Evolutionary conservation across 2,113 vertebrate species (phyloP).

Genomic region (Syngnathus scovelli): DNA sequence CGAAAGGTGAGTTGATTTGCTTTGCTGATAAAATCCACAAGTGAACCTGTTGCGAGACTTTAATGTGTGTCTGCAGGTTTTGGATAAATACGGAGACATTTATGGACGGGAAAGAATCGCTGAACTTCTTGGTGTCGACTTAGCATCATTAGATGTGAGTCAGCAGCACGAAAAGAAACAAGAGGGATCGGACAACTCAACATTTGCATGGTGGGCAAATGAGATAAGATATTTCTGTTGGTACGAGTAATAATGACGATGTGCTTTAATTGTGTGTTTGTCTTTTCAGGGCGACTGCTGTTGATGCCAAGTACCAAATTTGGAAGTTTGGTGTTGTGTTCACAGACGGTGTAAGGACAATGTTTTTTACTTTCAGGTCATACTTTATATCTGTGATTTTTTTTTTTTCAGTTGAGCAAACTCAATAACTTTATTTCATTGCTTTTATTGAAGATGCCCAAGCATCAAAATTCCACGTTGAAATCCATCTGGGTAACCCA

Average conservation of each 20-base stretch:
- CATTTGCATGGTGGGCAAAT: conserved; percentile 75
- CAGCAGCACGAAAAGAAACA: conserved; percentile 81
- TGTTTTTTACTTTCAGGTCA: too few relatives aligned
- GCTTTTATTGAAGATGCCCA: background rate
- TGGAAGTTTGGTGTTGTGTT: conserved; percentile 95
- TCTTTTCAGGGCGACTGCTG: conserved; percentile 73
- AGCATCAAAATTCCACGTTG: too few relatives aligned
- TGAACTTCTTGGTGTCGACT: conserved; percentile 85
- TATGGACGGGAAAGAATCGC: conserved; percentile 87
- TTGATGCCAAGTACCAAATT: conserved; percentile 89
- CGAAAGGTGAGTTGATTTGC: conserved; percentile 75
- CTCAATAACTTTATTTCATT: background rate
- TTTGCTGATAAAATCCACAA: background rate
- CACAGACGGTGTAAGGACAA: conserved; percentile 82
- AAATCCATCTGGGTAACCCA: background rate
- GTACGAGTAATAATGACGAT: background rate
- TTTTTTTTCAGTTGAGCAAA: too few relatives aligned
- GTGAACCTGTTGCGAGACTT: background rate
- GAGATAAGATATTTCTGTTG: background rate
- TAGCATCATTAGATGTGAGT: conserved; percentile 85
- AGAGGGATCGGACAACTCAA: conserved; percentile 76
- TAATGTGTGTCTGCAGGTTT: conserved; percentile 64
- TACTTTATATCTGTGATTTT: too few relatives aligned
- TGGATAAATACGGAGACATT: conserved; percentile 91
- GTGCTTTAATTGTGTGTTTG: background rate